A percentile compares a stretch with the other conserved stretches of the same genome.
These are phyloP conservation scores for Melinaea marsaeus DNA, from an alignment of 2,888 invertebrate species.

Conservation along the genomic window DNA sequence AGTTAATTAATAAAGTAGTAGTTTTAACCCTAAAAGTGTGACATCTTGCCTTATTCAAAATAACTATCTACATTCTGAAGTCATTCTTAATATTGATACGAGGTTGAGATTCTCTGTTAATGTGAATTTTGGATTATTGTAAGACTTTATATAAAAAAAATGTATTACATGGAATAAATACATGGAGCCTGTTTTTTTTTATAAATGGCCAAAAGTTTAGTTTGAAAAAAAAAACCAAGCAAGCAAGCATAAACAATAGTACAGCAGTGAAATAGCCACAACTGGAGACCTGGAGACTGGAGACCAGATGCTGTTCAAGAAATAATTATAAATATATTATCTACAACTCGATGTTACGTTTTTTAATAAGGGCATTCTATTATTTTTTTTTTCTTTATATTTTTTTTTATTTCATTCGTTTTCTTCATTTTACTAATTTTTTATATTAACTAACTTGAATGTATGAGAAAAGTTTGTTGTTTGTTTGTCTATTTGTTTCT, in stretches of 20 bases:
- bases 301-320: neutral
- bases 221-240: neutral
- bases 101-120: too few species aligned
- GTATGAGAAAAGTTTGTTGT: too few species aligned
- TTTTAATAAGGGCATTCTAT: neutral
- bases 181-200: neutral
- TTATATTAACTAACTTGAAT: conserved; percentile 4
- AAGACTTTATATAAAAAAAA: neutral
- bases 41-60: too few species aligned
- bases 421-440: neutral
- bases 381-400: conserved; percentile 4
- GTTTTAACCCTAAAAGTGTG: too few species aligned
- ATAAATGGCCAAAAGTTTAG: too few species aligned
- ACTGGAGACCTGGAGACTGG: neutral
- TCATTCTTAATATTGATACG: too few species aligned
- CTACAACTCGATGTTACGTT: neutral
- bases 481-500: neutral
- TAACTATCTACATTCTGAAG: too few species aligned
- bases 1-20: too few species aligned
- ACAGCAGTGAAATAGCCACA: neutral
- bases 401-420: conserved; percentile 7
- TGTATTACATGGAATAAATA: neutral
- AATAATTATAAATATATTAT: neutral
- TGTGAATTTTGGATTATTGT: too few species aligned
- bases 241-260: neutral